Evolutionary conservation across 1,140 invertebrate species (phyloP), one percentile per base, ranked within the genome.

Genomic region (Drosophila azteca): DNA sequence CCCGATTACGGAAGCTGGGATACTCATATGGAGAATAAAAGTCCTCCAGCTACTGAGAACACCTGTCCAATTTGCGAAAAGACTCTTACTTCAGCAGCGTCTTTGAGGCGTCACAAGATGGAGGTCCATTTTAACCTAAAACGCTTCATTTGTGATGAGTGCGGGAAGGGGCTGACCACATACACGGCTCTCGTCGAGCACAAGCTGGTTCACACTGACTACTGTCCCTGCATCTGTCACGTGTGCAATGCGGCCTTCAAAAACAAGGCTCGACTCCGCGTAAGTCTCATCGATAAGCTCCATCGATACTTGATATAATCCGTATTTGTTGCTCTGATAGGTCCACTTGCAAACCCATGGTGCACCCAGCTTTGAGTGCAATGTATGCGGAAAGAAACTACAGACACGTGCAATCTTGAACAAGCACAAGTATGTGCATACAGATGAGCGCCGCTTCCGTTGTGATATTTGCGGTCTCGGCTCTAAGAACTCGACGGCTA

Each of bases 341-440:
- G 63, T 87, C 6, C 81, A 85, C 44, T 69, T 55, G 24, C 92
- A 93, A 49, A 92, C 88, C 5, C 92, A 93, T 71, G 85, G 87
- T 2, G 85, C 84, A 20, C 92, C 92, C 1, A 80, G 68, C 3
- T 93, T 90, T 58, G 79, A 92, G 6, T 93, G 93, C 67, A 88
- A 91, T 2, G 69, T 91, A 24, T 93, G 93, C 63, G 92, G 92
- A 2, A 92, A 92, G 17, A 80, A 88, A 15, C 92, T 93, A 22
- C 92, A 92, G 53, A 93, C 92, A 6, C 92, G 92, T 22, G 91
- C 92, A 3, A 92, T 90, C 9, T 77, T 93, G 2, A 91, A 91
- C 48, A 92, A 92, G 22, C 93, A 93, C 66, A 91, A 92, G 65
- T 90, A 91, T n/a, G 91, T 92, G 1, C 93, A 93, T 65, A 90